Base-by-base conservation (phyloP, 2,888 invertebrate species). In the Sicus ferrugineus region DNA sequence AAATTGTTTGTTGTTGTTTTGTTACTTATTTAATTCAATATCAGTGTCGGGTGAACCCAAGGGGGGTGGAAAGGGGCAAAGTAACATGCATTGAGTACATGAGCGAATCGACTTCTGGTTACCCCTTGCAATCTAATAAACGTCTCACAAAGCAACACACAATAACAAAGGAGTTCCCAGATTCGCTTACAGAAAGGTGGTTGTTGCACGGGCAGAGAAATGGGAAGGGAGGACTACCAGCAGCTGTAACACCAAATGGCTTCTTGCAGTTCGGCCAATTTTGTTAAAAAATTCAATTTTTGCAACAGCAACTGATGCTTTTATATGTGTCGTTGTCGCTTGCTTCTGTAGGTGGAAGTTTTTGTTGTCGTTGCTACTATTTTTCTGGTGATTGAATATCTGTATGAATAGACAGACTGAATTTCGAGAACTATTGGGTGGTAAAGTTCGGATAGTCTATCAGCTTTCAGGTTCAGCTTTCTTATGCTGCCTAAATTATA, bases 281-380 rank as follows among this genome's bases (percentile, higher is more conserved):
- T 67, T 23, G 67, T 50, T 30, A 61, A 58, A 66, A 56, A 59
- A 67, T 61, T 59, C 59, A 67, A 46, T 59, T 67, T 61, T 67
- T 30, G 52, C 54, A 58, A n/a, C 16, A 16, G 42, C 42, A 42
- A n/a, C 42, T 48, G 19, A 28, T 63, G 59, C 21, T 34, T 28
- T 46, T 62, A 34, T 38, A 38, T 38, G 19, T 59, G 23, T 23
- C 50, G 31, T 61, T 61, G 31, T 61, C 67, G 48, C 30, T 42
- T 23, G 42, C 9, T 42, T 3, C 42, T 42, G 42, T 4, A n/a
- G n/a, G n/a, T n/a, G n/a, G n/a, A n/a, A n/a, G n/a, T n/a, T n/a
- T n/a, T n/a, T 42, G 9, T n/a, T 42, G 2, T 42, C n/a, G 9
- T 42, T 42, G 42, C 16, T 42, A n/a, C n/a, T 9, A 42, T 42